phyloP scores from a whole-genome alignment of 2,797 vertebrate genomes.

The Eutrigla gurnardus region DNA sequence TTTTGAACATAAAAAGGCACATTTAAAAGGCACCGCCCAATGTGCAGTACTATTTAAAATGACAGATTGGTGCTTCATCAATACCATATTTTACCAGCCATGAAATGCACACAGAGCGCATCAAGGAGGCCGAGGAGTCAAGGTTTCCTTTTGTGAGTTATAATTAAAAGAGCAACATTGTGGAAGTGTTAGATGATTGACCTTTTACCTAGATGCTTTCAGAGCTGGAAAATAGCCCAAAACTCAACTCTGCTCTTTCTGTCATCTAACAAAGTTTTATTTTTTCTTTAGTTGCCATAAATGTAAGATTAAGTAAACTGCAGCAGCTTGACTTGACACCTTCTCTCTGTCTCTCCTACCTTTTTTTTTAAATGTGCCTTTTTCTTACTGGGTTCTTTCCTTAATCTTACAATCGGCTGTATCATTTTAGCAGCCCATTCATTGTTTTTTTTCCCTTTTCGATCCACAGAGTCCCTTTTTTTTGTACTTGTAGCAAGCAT shows the following conservation, averaged over 20 bases:
- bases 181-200: not conserved
- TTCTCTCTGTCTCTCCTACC: not conserved
- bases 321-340: not conserved
- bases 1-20: not conserved
- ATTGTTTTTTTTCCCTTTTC: slow-evolving; percentile 16
- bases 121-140: not conserved
- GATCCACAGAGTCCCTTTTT: slow-evolving; percentile 16
- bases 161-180: not conserved
- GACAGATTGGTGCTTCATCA: not conserved
- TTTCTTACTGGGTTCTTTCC: not conserved
- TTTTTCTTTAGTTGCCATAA: too few relatives aligned
- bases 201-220: not conserved
- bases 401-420: slow-evolving; percentile 2
- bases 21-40: too few relatives aligned
- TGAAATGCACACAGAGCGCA: not conserved
- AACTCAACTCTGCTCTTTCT: not conserved
- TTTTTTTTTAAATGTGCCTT: not conserved
- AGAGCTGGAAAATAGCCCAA: not conserved
- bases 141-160: not conserved
- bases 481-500: not conserved
- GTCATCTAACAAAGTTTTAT: not conserved
- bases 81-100: not conserved
- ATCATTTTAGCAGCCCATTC: slow-evolving; percentile 29
- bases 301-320: not conserved
- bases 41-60: too few relatives aligned